A percentile compares a stretch with the other conserved stretches of the same genome.
Conservation (phyloP, 2,113 vertebrate genomes). For the Rana temporaria region DNA sequence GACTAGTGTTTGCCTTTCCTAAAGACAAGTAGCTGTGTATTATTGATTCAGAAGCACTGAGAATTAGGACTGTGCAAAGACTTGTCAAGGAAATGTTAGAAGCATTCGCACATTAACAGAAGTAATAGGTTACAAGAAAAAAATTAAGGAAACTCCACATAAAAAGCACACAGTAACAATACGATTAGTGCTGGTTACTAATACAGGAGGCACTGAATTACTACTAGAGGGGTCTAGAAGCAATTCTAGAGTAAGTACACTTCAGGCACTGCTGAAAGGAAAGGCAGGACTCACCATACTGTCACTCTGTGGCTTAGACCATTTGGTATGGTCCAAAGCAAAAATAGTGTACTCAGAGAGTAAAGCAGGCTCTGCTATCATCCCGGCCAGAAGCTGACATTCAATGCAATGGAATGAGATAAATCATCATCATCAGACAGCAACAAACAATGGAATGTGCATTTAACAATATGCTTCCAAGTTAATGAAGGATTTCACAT, state of each 20-base stretch:
- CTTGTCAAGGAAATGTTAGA: not conserved
- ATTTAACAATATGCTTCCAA: not conserved
- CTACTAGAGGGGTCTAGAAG: slow-evolving; percentile 82
- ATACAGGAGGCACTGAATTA: slow-evolving; percentile 45
- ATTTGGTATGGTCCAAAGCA: slow-evolving; percentile 98
- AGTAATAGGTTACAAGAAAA: slow-evolving; percentile 61
- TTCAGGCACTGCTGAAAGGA: slow-evolving; percentile 72
- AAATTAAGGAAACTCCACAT: slow-evolving; percentile 1
- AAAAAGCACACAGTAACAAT: slow-evolving; percentile 23
- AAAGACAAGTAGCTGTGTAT: not conserved
- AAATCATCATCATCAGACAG: slow-evolving; percentile 73
- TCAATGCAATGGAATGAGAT: slow-evolving; percentile 83
- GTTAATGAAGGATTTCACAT: too few relatives aligned
- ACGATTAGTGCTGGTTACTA: slow-evolving; percentile 80
- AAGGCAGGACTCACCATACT: slow-evolving; percentile 91
- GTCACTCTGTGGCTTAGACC: slow-evolving; percentile 88
- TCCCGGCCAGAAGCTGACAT: slow-evolving; percentile 95
- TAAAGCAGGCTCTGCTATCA: slow-evolving; percentile 99
- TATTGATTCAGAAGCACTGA: not conserved
- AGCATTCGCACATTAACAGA: slow-evolving; percentile 61
- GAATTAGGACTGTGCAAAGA: not conserved
- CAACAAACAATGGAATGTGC: not conserved
- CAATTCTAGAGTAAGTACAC: slow-evolving; percentile 73
- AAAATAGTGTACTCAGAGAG: slow-evolving; percentile 99
- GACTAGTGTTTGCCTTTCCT: not conserved